These are phyloP conservation scores for Falco naumanni DNA, from an alignment of 2,797 vertebrate genomes.

Conservation along the genomic window DNA sequence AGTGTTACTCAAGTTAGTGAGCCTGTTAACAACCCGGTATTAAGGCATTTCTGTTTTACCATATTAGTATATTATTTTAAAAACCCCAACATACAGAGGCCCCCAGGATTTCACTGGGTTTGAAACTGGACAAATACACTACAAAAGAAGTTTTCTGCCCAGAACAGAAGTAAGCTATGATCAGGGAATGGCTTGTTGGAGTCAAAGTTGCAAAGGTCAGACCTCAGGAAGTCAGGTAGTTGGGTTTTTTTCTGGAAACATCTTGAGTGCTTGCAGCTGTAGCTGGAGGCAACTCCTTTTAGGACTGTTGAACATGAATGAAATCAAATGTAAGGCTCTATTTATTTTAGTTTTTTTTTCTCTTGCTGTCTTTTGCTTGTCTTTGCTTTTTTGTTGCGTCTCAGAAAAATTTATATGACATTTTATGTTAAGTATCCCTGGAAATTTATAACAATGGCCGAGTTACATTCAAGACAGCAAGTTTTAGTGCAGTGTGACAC, in stretches of 20 bases:
- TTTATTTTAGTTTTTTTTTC: not conserved
- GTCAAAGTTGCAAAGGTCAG: not conserved
- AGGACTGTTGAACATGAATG: not conserved
- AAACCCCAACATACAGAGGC: not conserved
- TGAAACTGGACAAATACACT: not conserved
- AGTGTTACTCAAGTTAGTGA: not conserved
- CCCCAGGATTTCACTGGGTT: not conserved
- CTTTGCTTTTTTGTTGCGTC: not conserved
- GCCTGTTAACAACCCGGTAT: not conserved
- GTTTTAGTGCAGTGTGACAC: not conserved
- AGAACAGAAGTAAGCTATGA: not conserved
- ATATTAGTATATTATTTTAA: not conserved
- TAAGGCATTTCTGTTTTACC: not conserved
- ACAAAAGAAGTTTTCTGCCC: not conserved
- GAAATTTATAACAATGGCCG: not conserved
- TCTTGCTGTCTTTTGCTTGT: not conserved
- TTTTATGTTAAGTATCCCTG: not conserved
- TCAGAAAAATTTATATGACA: not conserved
- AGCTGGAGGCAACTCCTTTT: not conserved
- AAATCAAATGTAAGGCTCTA: not conserved
- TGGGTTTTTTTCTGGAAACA: not conserved
- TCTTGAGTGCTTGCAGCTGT: not conserved
- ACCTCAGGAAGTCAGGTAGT: not conserved
- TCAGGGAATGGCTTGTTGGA: not conserved
- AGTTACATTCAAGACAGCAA: not conserved